These are phyloP conservation scores for Ellobius talpinus DNA, from an alignment of 2,113 vertebrate genomes.

Conservation along the genomic window DNA sequence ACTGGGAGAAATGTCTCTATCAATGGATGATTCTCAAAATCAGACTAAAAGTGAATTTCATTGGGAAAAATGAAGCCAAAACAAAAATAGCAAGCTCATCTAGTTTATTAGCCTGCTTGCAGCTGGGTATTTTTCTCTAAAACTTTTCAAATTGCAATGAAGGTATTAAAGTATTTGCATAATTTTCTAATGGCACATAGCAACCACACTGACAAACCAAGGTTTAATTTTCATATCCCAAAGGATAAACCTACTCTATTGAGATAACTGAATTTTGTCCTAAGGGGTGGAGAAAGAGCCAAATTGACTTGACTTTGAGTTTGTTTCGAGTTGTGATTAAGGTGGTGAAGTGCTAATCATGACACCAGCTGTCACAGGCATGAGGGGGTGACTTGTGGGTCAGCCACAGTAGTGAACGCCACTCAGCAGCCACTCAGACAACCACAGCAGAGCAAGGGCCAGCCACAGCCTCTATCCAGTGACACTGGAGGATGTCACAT, in stretches of 20 bases:
- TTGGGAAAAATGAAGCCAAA: background rate
- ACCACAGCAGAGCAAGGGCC: background rate
- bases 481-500: background rate
- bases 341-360: background rate
- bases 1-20: background rate
- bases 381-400: background rate
- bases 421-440: background rate
- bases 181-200: background rate
- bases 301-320: background rate
- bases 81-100: background rate
- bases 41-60: background rate
- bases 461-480: background rate
- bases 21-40: background rate
- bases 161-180: background rate
- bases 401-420: background rate
- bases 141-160: background rate
- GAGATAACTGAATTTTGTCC: background rate
- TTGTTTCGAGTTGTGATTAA: background rate
- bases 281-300: background rate
- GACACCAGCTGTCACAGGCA: no score
- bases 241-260: background rate
- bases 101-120: background rate
- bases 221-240: background rate
- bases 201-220: background rate
- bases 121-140: background rate